Percentiles rank a stretch among this genome's conserved stretches.
Evolutionary conservation across 1,140 invertebrate genomes (phyloP).

Genomic region (Zaprionus lachaisei): DNA sequence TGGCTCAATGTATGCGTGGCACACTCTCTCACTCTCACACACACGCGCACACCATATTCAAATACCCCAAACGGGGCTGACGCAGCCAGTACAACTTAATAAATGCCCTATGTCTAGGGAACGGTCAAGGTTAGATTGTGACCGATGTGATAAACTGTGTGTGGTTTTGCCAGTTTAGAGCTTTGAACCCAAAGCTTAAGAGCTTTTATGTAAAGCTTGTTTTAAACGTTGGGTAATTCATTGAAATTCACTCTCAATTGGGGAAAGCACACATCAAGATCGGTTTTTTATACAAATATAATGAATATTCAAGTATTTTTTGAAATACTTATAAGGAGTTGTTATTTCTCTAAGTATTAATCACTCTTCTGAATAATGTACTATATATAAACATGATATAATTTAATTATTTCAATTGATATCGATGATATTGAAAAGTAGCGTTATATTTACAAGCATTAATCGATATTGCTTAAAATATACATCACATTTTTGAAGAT

Average conservation of each 20-base stretch:
- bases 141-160: conserved; percentile 13
- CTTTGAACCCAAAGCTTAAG: conserved; percentile 6
- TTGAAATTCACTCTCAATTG: background rate
- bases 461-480: too few relatives aligned
- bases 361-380: too few relatives aligned
- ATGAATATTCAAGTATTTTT: too few relatives aligned
- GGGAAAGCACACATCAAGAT: background rate
- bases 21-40: conserved; percentile 27
- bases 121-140: conserved; percentile 25
- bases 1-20: conserved; percentile 14
- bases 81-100: conserved; percentile 44
- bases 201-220: background rate
- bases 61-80: conserved; percentile 21
- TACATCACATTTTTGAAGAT: too few relatives aligned
- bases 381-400: too few relatives aligned
- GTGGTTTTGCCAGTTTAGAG: conserved; percentile 7
- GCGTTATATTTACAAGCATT: background rate
- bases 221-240: background rate
- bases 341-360: too few relatives aligned
- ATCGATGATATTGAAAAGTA: background rate
- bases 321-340: too few relatives aligned
- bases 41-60: conserved; percentile 19
- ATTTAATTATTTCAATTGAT: too few relatives aligned
- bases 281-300: background rate
- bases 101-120: conserved; percentile 44